Evolutionary conservation across 53 echinoderm and acorn worm species (phyloP), one percentile per base, ranked within the genome.

Genomic region (Temnopleurus reevesii): DNA sequence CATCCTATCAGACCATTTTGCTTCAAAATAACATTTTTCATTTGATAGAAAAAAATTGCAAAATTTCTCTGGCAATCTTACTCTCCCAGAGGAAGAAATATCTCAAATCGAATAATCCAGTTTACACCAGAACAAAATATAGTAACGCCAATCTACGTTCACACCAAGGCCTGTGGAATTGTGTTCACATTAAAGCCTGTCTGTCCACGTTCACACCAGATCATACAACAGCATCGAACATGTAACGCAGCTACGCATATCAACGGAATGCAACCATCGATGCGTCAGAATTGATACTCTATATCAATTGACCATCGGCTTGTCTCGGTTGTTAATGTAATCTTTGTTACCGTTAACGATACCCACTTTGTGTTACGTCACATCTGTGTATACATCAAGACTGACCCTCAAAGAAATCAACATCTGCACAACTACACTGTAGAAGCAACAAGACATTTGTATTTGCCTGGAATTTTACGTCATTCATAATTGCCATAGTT

Each of bases 261-360:
- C 71, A 71, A 41, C 8, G 71, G 71, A 41, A 71, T 71, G 71
- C 41, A 71, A 41, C 36, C 71, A 71, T 5, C 23, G 43, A 63
- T 49, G 79, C 30, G 79, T 79, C 79, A 18, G 47, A 79, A 79
- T 79, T 79, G 79, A 71, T 71, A 41, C 71, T 1, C 21, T 3
- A 38, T 21, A 38, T 79, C 51, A 28, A 30, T 79, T 2, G 79
- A 79, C 79, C 79, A 79, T 71, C 71, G n/a, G n/a, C n/a, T n/a
- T 71, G 56, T 56, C 56, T 56, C 4, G 21, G 24, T 56, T 56
- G 56, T 56, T 56, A 23, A 56, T 24, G 56, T 56, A 24, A 56
- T 56, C 56, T 64, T 64, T 34, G 18, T 64, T 12, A 15, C 12
- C 56, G 8, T 6, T 64, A 15, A 1, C 3, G 71, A 71, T 71